Evolutionary conservation across 2,888 invertebrate genomes (phyloP).

Genomic region (Nomada ruficornis): DNA sequence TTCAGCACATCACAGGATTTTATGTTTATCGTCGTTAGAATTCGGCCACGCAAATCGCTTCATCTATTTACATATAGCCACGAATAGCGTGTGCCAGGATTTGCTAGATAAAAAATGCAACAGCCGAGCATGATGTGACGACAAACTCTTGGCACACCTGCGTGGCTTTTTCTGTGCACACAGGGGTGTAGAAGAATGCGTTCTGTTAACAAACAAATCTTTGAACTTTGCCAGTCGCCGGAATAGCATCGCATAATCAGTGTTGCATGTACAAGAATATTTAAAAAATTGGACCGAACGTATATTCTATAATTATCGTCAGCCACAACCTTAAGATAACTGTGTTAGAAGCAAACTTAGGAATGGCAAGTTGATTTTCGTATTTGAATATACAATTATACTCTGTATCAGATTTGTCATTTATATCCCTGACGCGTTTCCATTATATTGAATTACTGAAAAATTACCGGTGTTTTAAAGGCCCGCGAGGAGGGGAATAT

Average conservation of each 20-base stretch:
- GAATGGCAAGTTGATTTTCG: neutral
- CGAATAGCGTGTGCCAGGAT: constrained; percentile 28
- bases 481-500: too few species aligned
- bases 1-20: neutral
- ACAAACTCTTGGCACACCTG: constrained; percentile 49
- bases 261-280: neutral
- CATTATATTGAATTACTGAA: too few species aligned
- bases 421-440: too few species aligned
- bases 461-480: too few species aligned
- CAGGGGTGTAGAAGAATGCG: constrained; percentile 29
- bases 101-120: constrained; percentile 66
- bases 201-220: constrained; percentile 41
- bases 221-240: constrained; percentile 34
- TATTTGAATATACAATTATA: too few species aligned
- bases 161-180: neutral
- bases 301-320: neutral
- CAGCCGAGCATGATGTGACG: constrained; percentile 56
- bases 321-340: too few species aligned
- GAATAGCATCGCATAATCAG: neutral
- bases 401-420: too few species aligned
- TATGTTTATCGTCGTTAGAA: constrained; percentile 18
- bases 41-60: constrained; percentile 23
- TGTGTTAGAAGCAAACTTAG: neutral
- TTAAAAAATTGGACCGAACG: neutral
- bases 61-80: constrained; percentile 17